phyloP scores from a whole-genome alignment of 2,797 vertebrate species.

The Gouania willdenowi region DNA sequence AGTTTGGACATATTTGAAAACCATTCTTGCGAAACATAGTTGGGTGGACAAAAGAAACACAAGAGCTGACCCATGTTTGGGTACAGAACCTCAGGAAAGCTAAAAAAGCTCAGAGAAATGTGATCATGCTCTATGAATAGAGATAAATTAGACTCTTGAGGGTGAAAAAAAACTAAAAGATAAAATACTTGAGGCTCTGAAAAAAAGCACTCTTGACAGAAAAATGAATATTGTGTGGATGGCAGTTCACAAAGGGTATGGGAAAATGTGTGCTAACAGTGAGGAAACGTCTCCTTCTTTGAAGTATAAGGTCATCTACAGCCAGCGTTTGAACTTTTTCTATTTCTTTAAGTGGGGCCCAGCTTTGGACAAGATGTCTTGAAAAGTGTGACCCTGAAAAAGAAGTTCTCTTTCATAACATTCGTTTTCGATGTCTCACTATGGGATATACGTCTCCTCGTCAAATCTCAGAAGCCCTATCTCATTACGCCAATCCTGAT shows the following conservation, averaged over 20 bases:
- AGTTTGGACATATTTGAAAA: conserved; percentile 53
- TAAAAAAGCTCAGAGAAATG: conserved; percentile 77
- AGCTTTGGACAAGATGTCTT: conserved; percentile 14
- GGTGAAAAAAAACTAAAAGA: conserved; percentile 17
- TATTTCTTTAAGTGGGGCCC: conserved; percentile 25
- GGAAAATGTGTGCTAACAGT: conserved; percentile 39
- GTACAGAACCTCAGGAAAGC: conserved; percentile 39
- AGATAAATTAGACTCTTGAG: conserved; percentile 47
- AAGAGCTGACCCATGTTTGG: conserved; percentile 45
- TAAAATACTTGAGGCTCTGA: conserved; percentile 34
- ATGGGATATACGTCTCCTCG: too few species aligned
- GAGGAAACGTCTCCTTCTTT: conserved; percentile 76
- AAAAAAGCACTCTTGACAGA: conserved; percentile 61
- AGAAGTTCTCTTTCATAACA: not conserved
- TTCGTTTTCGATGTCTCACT: too few species aligned
- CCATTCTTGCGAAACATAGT: conserved; percentile 40
- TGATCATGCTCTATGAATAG: conserved; percentile 76
- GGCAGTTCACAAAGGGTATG: conserved; percentile 48
- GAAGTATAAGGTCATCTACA: conserved; percentile 75
- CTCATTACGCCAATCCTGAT: too few species aligned
- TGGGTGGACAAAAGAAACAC: conserved; percentile 32
- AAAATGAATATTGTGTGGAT: conserved; percentile 26
- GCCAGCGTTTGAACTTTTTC: conserved; percentile 67
- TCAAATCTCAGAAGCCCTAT: too few species aligned
- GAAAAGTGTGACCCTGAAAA: conserved; percentile 6